Percentiles rank a stretch among this genome's conserved stretches.
These are phyloP conservation scores for Hemitrygon akajei DNA, from an alignment of 2,797 vertebrate genomes.

Conservation along the genomic window DNA sequence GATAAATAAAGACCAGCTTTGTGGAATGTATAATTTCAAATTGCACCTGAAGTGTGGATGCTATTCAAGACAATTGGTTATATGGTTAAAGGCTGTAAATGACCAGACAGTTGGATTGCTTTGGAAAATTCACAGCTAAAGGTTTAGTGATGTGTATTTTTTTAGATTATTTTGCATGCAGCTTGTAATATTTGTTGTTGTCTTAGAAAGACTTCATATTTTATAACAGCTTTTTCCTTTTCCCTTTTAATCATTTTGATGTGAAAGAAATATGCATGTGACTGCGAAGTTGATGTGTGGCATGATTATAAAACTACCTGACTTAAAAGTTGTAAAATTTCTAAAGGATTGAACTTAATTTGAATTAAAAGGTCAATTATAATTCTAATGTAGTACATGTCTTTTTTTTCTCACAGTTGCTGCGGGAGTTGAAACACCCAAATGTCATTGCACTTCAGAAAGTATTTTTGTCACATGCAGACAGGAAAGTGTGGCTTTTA, in stretches of 20 bases:
- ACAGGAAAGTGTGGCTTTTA: constrained; percentile 98
- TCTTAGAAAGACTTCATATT: neutral
- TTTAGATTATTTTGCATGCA: neutral
- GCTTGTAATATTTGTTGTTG: neutral
- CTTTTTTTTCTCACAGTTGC: constrained; percentile 74
- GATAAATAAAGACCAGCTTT: neutral
- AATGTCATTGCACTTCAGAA: constrained; percentile 99
- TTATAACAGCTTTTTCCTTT: neutral
- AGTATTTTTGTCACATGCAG: constrained; percentile 96
- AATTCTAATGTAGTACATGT: constrained; percentile 35
- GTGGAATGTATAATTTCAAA: neutral
- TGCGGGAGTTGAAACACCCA: constrained; percentile 95
- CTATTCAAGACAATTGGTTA: neutral
- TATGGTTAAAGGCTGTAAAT: neutral
- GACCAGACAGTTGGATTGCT: neutral
- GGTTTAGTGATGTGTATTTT: neutral
- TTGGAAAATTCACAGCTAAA: neutral
- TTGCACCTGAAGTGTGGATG: neutral
- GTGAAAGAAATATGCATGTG: neutral
- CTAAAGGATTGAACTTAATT: neutral
- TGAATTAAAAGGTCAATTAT: neutral
- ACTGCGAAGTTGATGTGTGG: neutral
- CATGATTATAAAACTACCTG: neutral
- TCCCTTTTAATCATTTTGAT: neutral
- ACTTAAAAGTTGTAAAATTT: neutral